A percentile compares a stretch with the other conserved stretches of the same genome.
These are phyloP conservation scores for Microcebus griseorufus DNA, from an alignment of 2,113 vertebrate species.

Conservation along the genomic window DNA sequence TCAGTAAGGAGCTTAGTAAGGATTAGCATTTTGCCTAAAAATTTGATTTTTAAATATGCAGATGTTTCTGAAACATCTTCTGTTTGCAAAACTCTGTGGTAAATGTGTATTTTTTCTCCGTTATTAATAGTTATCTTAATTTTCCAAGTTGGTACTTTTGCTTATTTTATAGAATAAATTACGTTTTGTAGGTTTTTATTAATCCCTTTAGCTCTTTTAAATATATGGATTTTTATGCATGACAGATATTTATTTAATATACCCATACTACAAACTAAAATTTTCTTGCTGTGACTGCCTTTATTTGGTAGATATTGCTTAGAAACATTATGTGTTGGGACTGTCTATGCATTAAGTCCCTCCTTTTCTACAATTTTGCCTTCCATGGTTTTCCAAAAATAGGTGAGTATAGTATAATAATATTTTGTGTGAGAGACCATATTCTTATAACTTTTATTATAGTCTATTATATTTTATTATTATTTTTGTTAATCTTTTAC, in stretches of 20 bases:
- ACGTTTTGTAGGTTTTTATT: conserved; percentile 14
- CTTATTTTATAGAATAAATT: neutral
- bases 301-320: conserved; percentile 37
- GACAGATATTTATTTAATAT: conserved; percentile 9
- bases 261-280: neutral
- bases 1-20: conserved; percentile 16
- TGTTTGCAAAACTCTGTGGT: neutral
- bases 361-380: neutral
- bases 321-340: neutral
- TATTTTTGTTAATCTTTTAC: neutral
- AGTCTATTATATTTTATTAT: neutral
- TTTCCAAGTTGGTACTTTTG: neutral
- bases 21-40: conserved; percentile 42
- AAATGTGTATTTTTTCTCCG: conserved; percentile 11
- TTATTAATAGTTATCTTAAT: conserved; percentile 20
- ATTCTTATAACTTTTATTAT: neutral
- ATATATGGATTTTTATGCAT: neutral
- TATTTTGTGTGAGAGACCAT: neutral
- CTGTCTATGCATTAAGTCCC: neutral
- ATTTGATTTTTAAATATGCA: conserved; percentile 9
- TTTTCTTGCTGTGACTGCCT: neutral
- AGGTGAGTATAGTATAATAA: neutral
- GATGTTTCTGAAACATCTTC: neutral
- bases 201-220: neutral
- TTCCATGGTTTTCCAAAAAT: neutral